phyloP scores from a whole-genome alignment of 1,140 invertebrate species.

The Drosophila equinoxialis region DNA sequence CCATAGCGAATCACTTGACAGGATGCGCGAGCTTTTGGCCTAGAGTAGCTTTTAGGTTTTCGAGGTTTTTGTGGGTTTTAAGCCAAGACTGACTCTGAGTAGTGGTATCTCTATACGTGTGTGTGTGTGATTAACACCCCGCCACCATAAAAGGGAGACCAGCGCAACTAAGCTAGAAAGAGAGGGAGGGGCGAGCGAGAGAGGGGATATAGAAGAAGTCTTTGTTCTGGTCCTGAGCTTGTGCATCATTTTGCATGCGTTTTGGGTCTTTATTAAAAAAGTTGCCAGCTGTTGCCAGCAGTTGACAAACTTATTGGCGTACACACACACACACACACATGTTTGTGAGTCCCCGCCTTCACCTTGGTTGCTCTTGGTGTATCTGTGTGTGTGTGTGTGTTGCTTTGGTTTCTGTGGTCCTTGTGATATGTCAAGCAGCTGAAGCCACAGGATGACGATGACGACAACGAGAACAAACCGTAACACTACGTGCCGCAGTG shows the following conservation, averaged over 20 bases:
- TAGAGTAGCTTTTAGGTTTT: background rate
- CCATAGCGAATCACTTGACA: background rate
- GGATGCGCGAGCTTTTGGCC: conserved; percentile 1
- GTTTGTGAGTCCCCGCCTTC: too few species aligned
- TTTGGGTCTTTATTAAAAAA: conserved; percentile 73
- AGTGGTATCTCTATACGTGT: background rate
- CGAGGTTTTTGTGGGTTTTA: conserved; percentile 7
- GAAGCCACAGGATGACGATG: conserved; percentile 53
- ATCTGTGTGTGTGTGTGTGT: conserved; percentile 14
- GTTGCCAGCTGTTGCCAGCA: conserved; percentile 61
- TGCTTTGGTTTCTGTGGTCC: conserved; percentile 68
- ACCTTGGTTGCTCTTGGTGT: too few species aligned
- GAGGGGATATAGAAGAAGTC: conserved; percentile 14
- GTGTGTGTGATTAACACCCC: conserved; percentile 7
- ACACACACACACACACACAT: background rate
- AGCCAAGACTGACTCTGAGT: background rate
- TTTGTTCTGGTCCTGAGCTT: conserved; percentile 28
- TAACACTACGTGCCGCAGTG: background rate
- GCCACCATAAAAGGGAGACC: background rate
- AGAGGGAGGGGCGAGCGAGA: background rate
- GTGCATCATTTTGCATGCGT: conserved; percentile 70
- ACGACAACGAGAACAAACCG: background rate
- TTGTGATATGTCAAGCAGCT: conserved; percentile 69
- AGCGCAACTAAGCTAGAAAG: background rate
- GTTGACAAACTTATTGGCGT: conserved; percentile 75